Percentiles rank a stretch among this genome's conserved stretches.
phyloP scores from a whole-genome alignment of 2,113 vertebrate species.

The Paramormyrops kingsleyae region DNA sequence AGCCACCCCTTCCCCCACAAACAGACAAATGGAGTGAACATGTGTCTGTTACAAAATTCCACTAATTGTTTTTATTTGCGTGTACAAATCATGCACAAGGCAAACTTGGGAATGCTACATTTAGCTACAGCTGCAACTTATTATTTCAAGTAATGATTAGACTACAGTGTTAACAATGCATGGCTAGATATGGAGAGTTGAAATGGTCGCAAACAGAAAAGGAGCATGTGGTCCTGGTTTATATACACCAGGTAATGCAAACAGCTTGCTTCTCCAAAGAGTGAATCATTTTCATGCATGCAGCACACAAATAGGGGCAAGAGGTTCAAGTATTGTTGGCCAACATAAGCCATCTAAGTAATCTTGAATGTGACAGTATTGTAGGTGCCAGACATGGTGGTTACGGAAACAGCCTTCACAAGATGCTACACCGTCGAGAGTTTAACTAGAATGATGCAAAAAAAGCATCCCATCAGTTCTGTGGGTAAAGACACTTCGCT shows the following conservation, averaged over 20 bases:
- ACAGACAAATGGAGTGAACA: background rate
- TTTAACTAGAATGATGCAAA: background rate
- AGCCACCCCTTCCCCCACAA: background rate
- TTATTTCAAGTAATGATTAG: background rate
- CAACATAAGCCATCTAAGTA: background rate
- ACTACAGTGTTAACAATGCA: background rate
- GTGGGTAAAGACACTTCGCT: background rate
- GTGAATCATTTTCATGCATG: background rate
- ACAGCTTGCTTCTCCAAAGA: background rate
- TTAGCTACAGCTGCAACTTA: background rate
- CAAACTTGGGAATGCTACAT: background rate
- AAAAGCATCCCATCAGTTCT: background rate
- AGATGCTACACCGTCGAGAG: background rate
- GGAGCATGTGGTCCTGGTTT: background rate
- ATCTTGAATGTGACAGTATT: background rate
- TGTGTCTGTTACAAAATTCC: background rate
- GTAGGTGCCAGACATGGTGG: background rate
- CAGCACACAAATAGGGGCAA: background rate
- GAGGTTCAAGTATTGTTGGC: background rate
- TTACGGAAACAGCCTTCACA: background rate
- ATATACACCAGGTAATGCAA: background rate
- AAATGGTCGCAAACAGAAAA: constrained; percentile 11
- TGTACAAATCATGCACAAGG: background rate
- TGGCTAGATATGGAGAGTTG: background rate
- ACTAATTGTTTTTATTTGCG: background rate